Evolutionary conservation across 1,140 invertebrate species (phyloP).

Genomic region (Aphelinus atriplicis): DNA sequence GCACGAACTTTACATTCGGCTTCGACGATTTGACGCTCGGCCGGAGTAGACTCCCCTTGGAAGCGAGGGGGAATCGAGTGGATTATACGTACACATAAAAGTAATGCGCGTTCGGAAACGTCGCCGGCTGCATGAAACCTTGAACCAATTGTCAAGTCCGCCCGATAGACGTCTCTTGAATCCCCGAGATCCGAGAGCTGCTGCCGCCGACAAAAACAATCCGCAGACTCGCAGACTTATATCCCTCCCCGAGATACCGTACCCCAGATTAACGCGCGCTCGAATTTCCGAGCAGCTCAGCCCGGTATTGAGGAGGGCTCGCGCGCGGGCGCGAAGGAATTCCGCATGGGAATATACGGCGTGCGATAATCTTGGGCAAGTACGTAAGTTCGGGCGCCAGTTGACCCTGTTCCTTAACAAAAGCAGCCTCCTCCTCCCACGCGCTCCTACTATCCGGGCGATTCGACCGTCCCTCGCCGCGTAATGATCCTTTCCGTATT

Average conservation of each 20-base stretch:
- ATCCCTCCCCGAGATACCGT: too few relatives aligned
- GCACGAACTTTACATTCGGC: neutral
- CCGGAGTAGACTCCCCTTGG: too few relatives aligned
- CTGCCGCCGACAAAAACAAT: too few relatives aligned
- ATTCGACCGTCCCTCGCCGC: too few relatives aligned
- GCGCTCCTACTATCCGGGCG: too few relatives aligned
- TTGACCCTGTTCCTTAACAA: slow-evolving; percentile 36
- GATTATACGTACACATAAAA: neutral
- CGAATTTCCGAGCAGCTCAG: too few relatives aligned
- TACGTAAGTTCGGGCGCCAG: neutral
- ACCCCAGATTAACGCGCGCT: too few relatives aligned
- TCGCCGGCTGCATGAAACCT: slow-evolving; percentile 11
- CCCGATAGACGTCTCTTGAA: neutral
- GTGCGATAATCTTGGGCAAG: neutral
- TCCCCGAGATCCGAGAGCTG: too few relatives aligned
- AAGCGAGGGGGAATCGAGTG: too few relatives aligned
- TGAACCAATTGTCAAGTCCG: slow-evolving; percentile 31
- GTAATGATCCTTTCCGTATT: too few relatives aligned
- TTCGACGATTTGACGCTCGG: slow-evolving; percentile 9
- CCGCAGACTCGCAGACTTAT: too few relatives aligned
- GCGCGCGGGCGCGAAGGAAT: neutral
- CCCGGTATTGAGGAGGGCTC: too few relatives aligned
- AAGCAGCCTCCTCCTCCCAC: neutral
- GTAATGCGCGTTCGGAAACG: slow-evolving; percentile 7
- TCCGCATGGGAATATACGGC: slow-evolving; percentile 2